phyloP scores from a whole-genome alignment of 2,113 vertebrate species.

The Phalacrocorax brasilianus region DNA sequence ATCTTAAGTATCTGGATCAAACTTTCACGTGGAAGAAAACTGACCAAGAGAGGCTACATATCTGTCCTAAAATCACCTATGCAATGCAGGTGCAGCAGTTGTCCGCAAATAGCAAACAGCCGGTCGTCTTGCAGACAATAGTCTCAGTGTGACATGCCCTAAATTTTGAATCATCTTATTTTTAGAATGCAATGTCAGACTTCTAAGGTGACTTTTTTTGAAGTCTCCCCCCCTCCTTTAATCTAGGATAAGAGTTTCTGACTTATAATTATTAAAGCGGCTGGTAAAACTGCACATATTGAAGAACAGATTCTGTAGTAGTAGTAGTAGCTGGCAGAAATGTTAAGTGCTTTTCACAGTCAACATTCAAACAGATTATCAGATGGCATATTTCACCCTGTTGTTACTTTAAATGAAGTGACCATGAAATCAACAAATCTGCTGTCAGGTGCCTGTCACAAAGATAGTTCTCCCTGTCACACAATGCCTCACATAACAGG shows the following conservation, averaged over 20 bases:
- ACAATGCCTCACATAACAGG: conserved; percentile 82
- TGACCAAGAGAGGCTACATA: neutral
- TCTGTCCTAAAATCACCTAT: neutral
- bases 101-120: neutral
- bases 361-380: conserved; percentile 86
- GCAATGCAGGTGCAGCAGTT: neutral
- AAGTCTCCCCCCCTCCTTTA: neutral
- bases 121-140: neutral
- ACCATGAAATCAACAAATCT: conserved; percentile 88
- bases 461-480: conserved; percentile 82
- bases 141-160: neutral
- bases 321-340: conserved; percentile 79
- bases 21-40: neutral
- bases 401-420: conserved; percentile 87
- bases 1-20: neutral
- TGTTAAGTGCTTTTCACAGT: conserved; percentile 85
- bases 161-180: conserved; percentile 25
- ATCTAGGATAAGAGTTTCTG: conserved; percentile 9
- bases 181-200: neutral
- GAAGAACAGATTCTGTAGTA: conserved; percentile 83
- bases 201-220: neutral
- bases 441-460: conserved; percentile 84
- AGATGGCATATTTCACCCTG: conserved; percentile 86
- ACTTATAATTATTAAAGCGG: conserved; percentile 63
- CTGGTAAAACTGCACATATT: conserved; percentile 79